A percentile compares a stretch with the other conserved stretches of the same genome.
Evolutionary conservation across 2,113 vertebrate genomes (phyloP).

Genomic region (Tenrec ecaudatus): DNA sequence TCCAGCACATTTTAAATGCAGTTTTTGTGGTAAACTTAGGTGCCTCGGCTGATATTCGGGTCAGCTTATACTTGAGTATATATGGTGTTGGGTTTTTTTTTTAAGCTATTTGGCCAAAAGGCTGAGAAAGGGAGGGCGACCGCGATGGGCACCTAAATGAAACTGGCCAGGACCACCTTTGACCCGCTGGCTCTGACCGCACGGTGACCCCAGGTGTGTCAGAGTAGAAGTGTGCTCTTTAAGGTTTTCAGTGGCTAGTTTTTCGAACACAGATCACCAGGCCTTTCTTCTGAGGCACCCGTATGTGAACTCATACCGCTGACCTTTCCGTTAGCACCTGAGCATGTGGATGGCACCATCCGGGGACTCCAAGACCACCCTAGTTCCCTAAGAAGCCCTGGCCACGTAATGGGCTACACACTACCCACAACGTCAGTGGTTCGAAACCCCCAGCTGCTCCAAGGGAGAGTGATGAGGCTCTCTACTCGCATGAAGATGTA

Average conservation of each 20-base stretch:
- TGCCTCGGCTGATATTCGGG: too few species aligned
- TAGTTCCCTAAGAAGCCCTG: too few species aligned
- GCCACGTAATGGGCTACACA: too few species aligned
- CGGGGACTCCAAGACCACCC: not conserved
- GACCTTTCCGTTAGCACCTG: not conserved
- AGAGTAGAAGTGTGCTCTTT: not conserved
- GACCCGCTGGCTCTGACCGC: not conserved
- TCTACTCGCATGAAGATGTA: too few species aligned
- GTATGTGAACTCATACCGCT: not conserved
- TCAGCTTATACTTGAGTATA: too few species aligned
- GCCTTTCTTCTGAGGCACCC: not conserved
- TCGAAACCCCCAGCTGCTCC: too few species aligned
- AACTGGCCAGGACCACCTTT: not conserved
- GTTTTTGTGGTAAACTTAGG: too few species aligned
- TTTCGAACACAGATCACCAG: not conserved
- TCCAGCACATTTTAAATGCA: too few species aligned
- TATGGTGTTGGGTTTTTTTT: too few species aligned
- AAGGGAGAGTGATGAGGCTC: too few species aligned
- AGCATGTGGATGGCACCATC: accelerated
- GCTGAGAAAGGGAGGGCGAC: not conserved
- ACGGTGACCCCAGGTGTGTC: not conserved
- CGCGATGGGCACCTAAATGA: not conserved
- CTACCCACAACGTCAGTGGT: too few species aligned
- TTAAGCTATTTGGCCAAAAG: slow-evolving; percentile 12
- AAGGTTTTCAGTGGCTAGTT: not conserved